phyloP scores from a whole-genome alignment of 1,140 invertebrate genomes.

The Micrasema minimum region DNA sequence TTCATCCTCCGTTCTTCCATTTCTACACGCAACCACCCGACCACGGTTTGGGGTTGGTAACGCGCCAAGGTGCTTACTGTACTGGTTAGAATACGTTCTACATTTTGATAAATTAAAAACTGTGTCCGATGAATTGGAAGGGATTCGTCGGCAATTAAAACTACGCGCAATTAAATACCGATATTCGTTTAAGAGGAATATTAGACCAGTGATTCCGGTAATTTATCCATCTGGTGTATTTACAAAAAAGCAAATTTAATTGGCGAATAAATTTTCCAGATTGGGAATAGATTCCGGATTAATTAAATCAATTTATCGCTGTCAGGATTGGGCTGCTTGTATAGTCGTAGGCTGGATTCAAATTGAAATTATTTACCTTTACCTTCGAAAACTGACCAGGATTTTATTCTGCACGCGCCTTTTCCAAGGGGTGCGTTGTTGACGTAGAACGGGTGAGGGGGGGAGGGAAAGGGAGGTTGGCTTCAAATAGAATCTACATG shows the following conservation, averaged over 20 bases:
- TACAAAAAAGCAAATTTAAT: constrained; percentile 21
- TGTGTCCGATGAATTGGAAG: too few relatives aligned
- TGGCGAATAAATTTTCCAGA: constrained; percentile 20
- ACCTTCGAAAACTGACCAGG: constrained; percentile 35
- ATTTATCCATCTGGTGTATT: not conserved
- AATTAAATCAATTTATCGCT: constrained; percentile 43
- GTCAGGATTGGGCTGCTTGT: constrained; percentile 23
- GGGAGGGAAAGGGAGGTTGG: constrained; percentile 11
- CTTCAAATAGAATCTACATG: constrained; percentile 49
- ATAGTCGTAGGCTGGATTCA: constrained; percentile 24
- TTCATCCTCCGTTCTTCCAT: too few relatives aligned
- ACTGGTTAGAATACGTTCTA: too few relatives aligned
- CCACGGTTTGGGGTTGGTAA: not conserved
- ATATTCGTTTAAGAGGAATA: too few relatives aligned
- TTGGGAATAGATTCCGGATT: constrained; percentile 36
- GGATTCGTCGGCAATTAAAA: too few relatives aligned
- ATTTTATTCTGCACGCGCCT: constrained; percentile 35
- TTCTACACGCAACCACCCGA: constrained; percentile 8
- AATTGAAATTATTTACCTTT: constrained; percentile 43
- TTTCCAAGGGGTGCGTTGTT: not conserved
- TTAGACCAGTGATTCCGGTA: not conserved
- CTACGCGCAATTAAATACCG: too few relatives aligned
- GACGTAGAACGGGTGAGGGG: not conserved
- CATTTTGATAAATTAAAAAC: too few relatives aligned
- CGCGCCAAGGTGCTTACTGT: constrained; percentile 12